Evolutionary conservation across 2,797 vertebrate genomes (phyloP).

Genomic region (Falco concolor): DNA sequence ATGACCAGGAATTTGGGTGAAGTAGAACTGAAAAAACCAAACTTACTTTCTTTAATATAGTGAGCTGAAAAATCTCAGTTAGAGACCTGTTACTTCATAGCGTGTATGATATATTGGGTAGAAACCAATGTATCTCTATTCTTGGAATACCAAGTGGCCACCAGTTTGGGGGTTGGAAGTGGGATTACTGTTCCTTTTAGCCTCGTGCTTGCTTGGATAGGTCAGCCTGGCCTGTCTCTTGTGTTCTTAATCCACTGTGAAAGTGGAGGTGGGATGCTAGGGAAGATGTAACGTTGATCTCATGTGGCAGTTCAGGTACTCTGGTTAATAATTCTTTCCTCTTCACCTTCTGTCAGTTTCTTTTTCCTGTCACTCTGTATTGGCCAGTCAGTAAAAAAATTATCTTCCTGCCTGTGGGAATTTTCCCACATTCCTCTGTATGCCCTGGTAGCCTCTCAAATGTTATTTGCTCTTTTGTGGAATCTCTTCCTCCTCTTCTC

Average conservation of each 20-base stretch:
- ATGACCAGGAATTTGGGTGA: neutral
- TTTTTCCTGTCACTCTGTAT: neutral
- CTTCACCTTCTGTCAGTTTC: neutral
- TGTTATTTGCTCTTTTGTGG: neutral
- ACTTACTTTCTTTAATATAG: neutral
- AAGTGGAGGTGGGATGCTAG: neutral
- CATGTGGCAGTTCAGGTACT: neutral
- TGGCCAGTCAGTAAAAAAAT: neutral
- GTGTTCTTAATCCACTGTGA: neutral
- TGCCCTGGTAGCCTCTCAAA: accelerated
- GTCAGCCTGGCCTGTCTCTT: neutral
- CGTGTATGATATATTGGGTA: accelerated
- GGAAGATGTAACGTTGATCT: neutral
- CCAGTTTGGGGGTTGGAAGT: neutral
- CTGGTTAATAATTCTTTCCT: neutral
- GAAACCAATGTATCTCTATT: neutral
- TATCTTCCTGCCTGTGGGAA: neutral
- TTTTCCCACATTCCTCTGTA: neutral
- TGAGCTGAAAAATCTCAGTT: neutral
- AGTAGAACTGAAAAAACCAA: neutral
- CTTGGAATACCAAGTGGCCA: neutral
- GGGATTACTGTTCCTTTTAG: neutral
- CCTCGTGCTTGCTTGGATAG: neutral
- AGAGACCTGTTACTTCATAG: neutral
- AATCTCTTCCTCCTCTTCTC: neutral